Conservation (phyloP, 2,888 invertebrate genomes). For the Rapana venosa region DNA sequence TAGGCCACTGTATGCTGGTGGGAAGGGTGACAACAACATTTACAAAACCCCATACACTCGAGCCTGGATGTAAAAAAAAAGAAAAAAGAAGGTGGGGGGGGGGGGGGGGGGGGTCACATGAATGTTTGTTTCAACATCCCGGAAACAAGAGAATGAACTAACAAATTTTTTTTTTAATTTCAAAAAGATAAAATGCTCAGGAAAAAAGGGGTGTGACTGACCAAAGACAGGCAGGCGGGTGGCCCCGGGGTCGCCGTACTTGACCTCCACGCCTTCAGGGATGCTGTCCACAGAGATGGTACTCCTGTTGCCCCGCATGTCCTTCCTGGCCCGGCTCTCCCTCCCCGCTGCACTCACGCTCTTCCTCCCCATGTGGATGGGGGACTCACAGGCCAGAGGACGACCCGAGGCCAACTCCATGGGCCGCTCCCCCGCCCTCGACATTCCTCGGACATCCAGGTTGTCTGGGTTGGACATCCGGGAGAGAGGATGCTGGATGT, state of each 20-base stretch:
- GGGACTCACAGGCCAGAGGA: conserved; percentile 69
- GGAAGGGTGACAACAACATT: no score
- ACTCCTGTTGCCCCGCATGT: conserved; percentile 37
- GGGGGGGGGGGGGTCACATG: no score
- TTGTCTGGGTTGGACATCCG: conserved; percentile 70
- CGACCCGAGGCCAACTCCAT: conserved; percentile 59
- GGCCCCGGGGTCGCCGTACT: conserved; percentile 71
- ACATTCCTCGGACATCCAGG: conserved; percentile 71
- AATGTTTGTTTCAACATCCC: no score
- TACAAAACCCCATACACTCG: no score
- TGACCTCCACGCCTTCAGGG: conserved; percentile 75
- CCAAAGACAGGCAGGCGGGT: conserved; percentile 76
- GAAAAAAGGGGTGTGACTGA: conserved; percentile 56
- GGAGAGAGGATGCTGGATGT: conserved; percentile 75
- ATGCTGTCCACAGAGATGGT: conserved; percentile 63
- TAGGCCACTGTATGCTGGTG: no score
- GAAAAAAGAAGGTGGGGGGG: no score
- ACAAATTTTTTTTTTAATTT: no score
- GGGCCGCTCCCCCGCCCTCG: conserved; percentile 65
- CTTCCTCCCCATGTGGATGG: conserved; percentile 57
- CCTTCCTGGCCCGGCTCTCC: conserved; percentile 55
- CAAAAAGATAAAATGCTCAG: no score
- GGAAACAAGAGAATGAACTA: no score
- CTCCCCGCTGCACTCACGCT: conserved; percentile 62
- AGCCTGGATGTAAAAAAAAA: no score